phyloP scores from a whole-genome alignment of 2,888 invertebrate genomes.

The Drosophila mettleri region DNA sequence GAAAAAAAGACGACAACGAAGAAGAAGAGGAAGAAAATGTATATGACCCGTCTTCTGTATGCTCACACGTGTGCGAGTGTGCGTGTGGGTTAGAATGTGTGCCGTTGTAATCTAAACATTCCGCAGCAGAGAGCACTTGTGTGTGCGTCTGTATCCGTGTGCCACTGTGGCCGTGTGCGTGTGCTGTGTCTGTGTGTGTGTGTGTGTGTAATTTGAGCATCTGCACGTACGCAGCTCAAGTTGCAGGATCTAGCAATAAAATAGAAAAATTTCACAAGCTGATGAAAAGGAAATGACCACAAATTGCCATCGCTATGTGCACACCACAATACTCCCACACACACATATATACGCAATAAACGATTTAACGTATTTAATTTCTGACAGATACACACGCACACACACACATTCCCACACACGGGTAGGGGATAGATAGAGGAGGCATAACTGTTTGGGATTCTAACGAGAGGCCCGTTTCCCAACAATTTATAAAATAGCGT shows the following conservation, averaged over 20 bases:
- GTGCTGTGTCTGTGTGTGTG: constrained; percentile 16
- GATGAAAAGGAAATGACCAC: constrained; percentile 81
- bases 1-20: not conserved
- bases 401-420: constrained; percentile 9
- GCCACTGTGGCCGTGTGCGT: too few relatives aligned
- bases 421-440: constrained; percentile 15
- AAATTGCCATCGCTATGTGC: constrained; percentile 67
- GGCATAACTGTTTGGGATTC: constrained; percentile 17
- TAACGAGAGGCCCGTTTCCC: constrained; percentile 18
- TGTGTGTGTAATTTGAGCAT: constrained; percentile 54
- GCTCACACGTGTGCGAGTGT: not conserved
- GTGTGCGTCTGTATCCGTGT: not conserved
- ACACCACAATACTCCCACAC: constrained; percentile 30
- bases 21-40: constrained; percentile 34
- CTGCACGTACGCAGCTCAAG: constrained; percentile 65
- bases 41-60: constrained; percentile 26
- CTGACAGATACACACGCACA: constrained; percentile 23
- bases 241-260: constrained; percentile 51
- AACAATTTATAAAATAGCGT: constrained; percentile 39
- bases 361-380: constrained; percentile 78
- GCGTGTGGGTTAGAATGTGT: not conserved
- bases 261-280: constrained; percentile 62
- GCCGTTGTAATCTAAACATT: constrained; percentile 55
- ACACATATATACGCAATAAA: constrained; percentile 22
- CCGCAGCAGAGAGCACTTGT: constrained; percentile 22